Base-by-base conservation (phyloP, 2,113 vertebrate genomes). In the Laterallus jamaicensis region DNA sequence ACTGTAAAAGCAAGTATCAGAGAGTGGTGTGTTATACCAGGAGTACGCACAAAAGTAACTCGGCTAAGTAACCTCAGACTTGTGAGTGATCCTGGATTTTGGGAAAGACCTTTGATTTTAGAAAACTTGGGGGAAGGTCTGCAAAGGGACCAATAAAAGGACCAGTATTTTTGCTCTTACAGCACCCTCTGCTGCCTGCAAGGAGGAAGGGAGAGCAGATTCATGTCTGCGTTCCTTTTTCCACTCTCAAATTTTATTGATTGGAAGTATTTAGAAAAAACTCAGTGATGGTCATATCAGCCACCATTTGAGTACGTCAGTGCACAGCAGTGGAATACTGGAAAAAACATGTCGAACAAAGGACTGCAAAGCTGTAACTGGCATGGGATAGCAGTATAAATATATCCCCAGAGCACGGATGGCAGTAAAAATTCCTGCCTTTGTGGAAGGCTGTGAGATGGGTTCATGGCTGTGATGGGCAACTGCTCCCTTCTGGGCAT, bases 151-250 rank as follows among this genome's bases (percentile, higher is more conserved):
- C 3, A 31, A 54, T 39, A 11, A 32, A 74, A 25, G 15, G 20
- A 50, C 16, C 32, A 50, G 1, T 42, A 28, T 84, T 93, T 88
- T 52, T n/a, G 32, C 49, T 86, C 71, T 52, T 81, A 58, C 60
- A 83, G 95, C 94, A 92, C 95, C 94, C 94, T 96, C 95, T 97
- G 88, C 88, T 94, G 95, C 56, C 88, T 52, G 64, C 18, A 0
- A 3, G 59, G 68, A n/a, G 67, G 29, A 92, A 75, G 37, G 37
- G 90, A 66, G 15, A 73, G 22, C 47, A 54, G 42, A 29, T 77
- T 44, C 28, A 17, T 12, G 7, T 20, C 55, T 0, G 0, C 1
- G 1, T 82, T 89, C 54, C 31, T 83, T 52, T 77, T 71, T 25
- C 29, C 52, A 7, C 50, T 40, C 3, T 25, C 0, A 3, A 47